A percentile compares a stretch with the other conserved stretches of the same genome.
Conservation (phyloP, 2,888 invertebrate genomes). For the Timandra comae region DNA sequence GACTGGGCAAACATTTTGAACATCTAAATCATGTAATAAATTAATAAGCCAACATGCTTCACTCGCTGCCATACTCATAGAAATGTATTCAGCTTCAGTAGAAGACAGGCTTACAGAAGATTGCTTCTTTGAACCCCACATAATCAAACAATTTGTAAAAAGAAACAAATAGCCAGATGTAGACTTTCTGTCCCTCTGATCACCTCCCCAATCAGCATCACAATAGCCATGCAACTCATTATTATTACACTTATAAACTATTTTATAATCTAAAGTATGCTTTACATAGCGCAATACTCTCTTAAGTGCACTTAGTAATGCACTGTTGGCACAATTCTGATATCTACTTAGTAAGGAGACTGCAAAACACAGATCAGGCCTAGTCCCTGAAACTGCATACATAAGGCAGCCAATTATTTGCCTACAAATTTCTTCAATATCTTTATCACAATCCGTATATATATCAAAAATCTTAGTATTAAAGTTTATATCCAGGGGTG, state of each 20-base stretch:
- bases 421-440: slow-evolving; percentile 4
- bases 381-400: slow-evolving; percentile 12
- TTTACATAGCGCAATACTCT: slow-evolving; percentile 15
- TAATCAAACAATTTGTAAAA: neutral
- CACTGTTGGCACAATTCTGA: slow-evolving; percentile 6
- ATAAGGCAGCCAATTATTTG: slow-evolving; percentile 10
- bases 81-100: slow-evolving; percentile 23
- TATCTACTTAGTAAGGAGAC: slow-evolving; percentile 9
- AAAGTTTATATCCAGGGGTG: slow-evolving; percentile 16
- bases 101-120: slow-evolving; percentile 22
- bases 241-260: neutral
- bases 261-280: slow-evolving; percentile 2
- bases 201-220: slow-evolving; percentile 9
- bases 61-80: slow-evolving; percentile 18
- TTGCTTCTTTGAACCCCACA: neutral
- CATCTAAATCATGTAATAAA: neutral
- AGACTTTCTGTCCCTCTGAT: neutral
- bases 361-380: slow-evolving; percentile 8
- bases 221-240: neutral
- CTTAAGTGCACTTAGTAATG: slow-evolving; percentile 17
- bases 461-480: slow-evolving; percentile 9
- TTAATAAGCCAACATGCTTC: slow-evolving; percentile 11
- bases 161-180: slow-evolving; percentile 4
- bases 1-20: slow-evolving; percentile 2
- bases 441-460: neutral